Conservation (phyloP, 2,797 vertebrate species). For the Rhynchonycteris naso region DNA sequence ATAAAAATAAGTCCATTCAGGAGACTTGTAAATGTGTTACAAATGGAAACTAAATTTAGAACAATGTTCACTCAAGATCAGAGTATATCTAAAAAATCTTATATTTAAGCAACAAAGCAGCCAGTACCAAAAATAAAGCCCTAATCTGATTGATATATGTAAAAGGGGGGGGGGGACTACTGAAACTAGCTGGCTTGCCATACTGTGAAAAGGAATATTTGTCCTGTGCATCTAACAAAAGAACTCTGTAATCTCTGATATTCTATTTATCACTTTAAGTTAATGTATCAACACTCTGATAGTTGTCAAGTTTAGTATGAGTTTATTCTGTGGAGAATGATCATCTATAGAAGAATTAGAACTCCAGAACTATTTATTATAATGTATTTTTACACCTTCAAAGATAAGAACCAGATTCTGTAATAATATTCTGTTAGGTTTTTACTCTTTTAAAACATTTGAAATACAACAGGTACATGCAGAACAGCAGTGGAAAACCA, state of each 20-base stretch:
- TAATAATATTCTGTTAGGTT: not conserved
- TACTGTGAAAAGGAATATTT: accelerated
- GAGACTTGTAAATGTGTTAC: not conserved
- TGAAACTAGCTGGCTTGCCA: not conserved
- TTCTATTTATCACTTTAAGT: not conserved
- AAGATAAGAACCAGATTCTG: not conserved
- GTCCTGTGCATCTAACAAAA: not conserved
- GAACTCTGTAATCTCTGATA: not conserved
- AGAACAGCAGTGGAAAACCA: not conserved
- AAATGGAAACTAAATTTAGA: not conserved
- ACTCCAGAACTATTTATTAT: not conserved
- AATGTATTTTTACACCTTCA: slow-evolving; percentile 18
- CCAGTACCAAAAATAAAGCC: not conserved
- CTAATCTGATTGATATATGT: not conserved
- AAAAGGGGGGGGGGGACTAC: not conserved
- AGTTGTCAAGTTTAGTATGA: not conserved
- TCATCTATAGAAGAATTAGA: not conserved
- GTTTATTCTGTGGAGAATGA: not conserved
- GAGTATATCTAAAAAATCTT: not conserved
- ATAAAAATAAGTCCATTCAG: not conserved
- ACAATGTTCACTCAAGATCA: not conserved
- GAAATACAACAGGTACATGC: not conserved
- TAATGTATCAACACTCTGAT: not conserved
- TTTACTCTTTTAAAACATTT: not conserved
- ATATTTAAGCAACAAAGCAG: not conserved